Evolutionary conservation across 2,797 vertebrate genomes (phyloP), one percentile per base, ranked within the genome.

Genomic region (Ceryle rudis): DNA sequence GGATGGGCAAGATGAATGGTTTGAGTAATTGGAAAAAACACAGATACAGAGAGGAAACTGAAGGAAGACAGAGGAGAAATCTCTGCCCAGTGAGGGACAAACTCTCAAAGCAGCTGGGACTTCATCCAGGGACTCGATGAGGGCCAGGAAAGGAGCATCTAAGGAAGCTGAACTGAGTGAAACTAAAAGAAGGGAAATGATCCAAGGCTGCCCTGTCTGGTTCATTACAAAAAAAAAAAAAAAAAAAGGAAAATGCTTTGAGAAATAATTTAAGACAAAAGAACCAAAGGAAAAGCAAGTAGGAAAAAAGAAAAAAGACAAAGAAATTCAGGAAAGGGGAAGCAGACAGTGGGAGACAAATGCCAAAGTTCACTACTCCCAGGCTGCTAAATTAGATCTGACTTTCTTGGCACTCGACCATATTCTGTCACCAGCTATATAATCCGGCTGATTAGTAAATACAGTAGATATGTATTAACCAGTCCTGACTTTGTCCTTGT

Each of bases 81-180:
- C 88, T 96, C 95, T 95, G 92, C 93, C 89, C 86, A 96, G 89
- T 49, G 52, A 96, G 81, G 93, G 92, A 87, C 81, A 89, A 96
- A 82, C 72, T 94, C 96, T 39, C 83, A 93, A 78, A 93, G 93
- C 92, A 94, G 89, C 92, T 97, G 96, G 96, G 95, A 96, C 67
- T 96, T 94, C 71, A 71, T 93, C 95, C 95, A 95, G 90, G 84
- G 64, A 92, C 83, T 82, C 0, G 2, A 89, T 17, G 74, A 93
- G 67, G 94, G 95, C 92, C 96, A 97, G 83, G 67, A 96, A 97
- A 96, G 95, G 95, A 95, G 93, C 96, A 97, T 86, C 95, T 94
- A 95, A 82, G 89, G 89, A 94, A 95, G 81, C 67, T 71, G 89
- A 92, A 95, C 71, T 67, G 69, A 92, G 67, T 2, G 29, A 95